A percentile compares a stretch with the other conserved stretches of the same genome.
phyloP scores from a whole-genome alignment of 2,797 vertebrate genomes.

The Aviceda cuculoides region DNA sequence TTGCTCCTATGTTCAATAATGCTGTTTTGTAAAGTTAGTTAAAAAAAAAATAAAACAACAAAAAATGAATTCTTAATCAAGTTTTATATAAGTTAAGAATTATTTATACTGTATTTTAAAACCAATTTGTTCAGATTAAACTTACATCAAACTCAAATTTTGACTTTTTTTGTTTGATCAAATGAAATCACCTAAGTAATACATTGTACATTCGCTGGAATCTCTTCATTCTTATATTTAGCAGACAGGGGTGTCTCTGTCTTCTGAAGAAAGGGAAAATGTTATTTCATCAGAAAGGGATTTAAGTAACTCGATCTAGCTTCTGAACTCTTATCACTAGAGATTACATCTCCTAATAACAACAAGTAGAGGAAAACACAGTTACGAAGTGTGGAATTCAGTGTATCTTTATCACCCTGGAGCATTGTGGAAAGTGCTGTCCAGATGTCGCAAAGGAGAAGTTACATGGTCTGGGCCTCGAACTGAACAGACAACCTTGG shows the following conservation, averaged over 20 bases:
- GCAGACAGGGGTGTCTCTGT: not conserved
- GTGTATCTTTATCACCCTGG: too few relatives aligned
- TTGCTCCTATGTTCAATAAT: constrained; percentile 38
- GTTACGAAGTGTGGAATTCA: not conserved
- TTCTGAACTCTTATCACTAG: not conserved
- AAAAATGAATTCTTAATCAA: constrained; percentile 60
- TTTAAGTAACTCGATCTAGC: not conserved
- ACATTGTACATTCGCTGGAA: not conserved
- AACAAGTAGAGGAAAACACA: not conserved
- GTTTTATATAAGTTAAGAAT: constrained; percentile 74
- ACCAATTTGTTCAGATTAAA: constrained; percentile 75
- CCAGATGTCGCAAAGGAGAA: not conserved
- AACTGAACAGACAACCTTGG: too few relatives aligned
- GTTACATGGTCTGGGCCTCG: not conserved
- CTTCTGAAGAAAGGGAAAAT: not conserved
- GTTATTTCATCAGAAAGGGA: not conserved
- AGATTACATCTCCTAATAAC: not conserved
- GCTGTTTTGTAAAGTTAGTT: constrained; percentile 66
- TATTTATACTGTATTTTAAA: constrained; percentile 80
- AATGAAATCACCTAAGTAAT: not conserved
- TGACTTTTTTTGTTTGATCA: not conserved
- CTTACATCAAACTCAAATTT: constrained; percentile 6
- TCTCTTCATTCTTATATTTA: not conserved
- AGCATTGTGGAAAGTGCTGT: not conserved
- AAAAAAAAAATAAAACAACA: not conserved